Evolutionary conservation across 1,140 invertebrate genomes (phyloP).

Genomic region (Cecropterus lyciades): DNA sequence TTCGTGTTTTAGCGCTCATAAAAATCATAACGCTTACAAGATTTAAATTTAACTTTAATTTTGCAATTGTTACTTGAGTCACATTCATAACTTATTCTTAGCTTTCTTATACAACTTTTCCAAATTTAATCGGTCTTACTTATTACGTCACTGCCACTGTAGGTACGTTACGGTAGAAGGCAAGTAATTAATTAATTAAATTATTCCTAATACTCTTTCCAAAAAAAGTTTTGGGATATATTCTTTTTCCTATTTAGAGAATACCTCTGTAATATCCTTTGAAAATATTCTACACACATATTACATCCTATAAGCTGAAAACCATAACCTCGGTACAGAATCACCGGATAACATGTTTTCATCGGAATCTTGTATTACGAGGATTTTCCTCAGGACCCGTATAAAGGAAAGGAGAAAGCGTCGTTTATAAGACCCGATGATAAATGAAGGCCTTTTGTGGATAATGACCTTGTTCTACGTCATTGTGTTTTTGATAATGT

Average conservation of each 20-base stretch:
- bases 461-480: slow-evolving; percentile 29
- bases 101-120: too few species aligned
- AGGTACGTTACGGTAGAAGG: too few species aligned
- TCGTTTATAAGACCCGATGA: slow-evolving; percentile 29
- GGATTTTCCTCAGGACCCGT: slow-evolving; percentile 19
- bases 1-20: too few species aligned
- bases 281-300: too few species aligned
- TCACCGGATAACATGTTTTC: slow-evolving; percentile 8
- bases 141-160: too few species aligned
- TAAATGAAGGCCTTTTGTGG: slow-evolving; percentile 25
- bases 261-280: not conserved
- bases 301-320: not conserved
- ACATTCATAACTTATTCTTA: too few species aligned
- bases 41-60: too few species aligned
- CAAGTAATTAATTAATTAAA: too few species aligned
- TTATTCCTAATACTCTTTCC: too few species aligned
- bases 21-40: too few species aligned
- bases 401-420: slow-evolving; percentile 19
- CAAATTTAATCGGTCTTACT: too few species aligned
- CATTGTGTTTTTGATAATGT: slow-evolving; percentile 23
- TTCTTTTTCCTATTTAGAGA: not conserved
- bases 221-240: not conserved
- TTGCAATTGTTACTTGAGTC: too few species aligned
- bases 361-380: slow-evolving; percentile 13
- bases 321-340: not conserved